Conservation (phyloP, 2,113 vertebrate species). For the Bufo gargarizans region DNA sequence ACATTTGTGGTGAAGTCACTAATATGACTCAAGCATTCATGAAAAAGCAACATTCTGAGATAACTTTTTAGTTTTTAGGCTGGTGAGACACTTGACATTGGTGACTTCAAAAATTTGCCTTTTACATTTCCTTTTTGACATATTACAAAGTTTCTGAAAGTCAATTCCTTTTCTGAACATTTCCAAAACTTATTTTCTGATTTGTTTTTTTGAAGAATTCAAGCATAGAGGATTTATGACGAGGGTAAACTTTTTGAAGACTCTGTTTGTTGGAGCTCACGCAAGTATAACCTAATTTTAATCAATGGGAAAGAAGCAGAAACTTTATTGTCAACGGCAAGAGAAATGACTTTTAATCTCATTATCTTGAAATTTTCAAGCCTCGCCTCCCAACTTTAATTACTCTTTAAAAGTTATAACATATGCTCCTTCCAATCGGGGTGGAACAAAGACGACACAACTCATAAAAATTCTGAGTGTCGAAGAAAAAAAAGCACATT, state of each 20-base stretch:
- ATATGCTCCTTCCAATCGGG: background rate
- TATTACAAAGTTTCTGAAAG: background rate
- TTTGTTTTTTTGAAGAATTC: background rate
- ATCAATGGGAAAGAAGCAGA: constrained; percentile 24
- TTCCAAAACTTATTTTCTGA: background rate
- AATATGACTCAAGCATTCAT: background rate
- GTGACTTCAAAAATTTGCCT: too few relatives aligned
- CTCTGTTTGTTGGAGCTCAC: background rate
- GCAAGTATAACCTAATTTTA: constrained; percentile 38
- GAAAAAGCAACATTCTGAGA: background rate
- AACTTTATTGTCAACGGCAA: constrained; percentile 36
- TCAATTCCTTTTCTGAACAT: background rate
- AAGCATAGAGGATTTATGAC: background rate
- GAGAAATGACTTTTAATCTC: constrained; percentile 22
- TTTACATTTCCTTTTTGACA: background rate
- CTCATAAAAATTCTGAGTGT: constrained; percentile 9
- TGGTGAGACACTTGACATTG: background rate
- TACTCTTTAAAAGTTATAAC: constrained; percentile 46
- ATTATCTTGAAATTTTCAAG: constrained; percentile 26
- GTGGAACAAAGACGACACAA: constrained; percentile 22
- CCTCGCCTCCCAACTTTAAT: constrained; percentile 38
- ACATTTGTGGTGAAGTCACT: background rate
- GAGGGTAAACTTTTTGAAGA: constrained; percentile 22
- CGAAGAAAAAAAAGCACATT: constrained; percentile 11
- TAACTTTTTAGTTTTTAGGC: background rate